Percentiles rank a stretch among this genome's conserved stretches.
Evolutionary conservation across 2,888 invertebrate genomes (phyloP).

Genomic region (Thymelicus acteon): DNA sequence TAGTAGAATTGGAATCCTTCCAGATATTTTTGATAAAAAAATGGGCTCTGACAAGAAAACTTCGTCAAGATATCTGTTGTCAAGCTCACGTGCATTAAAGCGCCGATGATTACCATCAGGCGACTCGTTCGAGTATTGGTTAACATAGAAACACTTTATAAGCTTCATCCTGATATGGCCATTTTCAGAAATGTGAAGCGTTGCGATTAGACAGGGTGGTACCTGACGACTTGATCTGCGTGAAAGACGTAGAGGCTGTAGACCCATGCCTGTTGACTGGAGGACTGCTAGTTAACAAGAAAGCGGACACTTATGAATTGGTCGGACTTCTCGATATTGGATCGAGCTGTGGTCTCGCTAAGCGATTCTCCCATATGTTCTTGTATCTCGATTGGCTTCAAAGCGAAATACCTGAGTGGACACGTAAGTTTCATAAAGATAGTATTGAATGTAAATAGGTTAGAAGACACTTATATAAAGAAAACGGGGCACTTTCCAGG

Average conservation of each 20-base stretch:
- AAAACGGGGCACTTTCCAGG: too few relatives aligned
- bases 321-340: not conserved
- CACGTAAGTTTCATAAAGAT: not conserved
- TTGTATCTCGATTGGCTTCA: not conserved
- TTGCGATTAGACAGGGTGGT: not conserved
- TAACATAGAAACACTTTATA: too few relatives aligned
- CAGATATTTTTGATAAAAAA: too few relatives aligned
- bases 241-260: not conserved
- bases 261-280: not conserved
- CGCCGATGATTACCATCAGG: too few relatives aligned
- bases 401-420: conserved; percentile 5
- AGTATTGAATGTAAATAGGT: too few relatives aligned
- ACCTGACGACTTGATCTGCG: not conserved
- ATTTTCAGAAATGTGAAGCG: not conserved
- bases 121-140: too few relatives aligned
- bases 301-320: not conserved
- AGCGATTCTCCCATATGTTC: not conserved
- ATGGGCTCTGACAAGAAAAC: too few relatives aligned
- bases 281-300: not conserved
- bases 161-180: too few relatives aligned
- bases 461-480: too few relatives aligned
- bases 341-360: not conserved
- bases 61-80: too few relatives aligned
- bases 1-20: too few relatives aligned
- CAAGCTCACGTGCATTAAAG: too few relatives aligned